Evolutionary conservation across 92 coral and sea anemone species (phyloP).

Genomic region (Isaurus tuberculatus): DNA sequence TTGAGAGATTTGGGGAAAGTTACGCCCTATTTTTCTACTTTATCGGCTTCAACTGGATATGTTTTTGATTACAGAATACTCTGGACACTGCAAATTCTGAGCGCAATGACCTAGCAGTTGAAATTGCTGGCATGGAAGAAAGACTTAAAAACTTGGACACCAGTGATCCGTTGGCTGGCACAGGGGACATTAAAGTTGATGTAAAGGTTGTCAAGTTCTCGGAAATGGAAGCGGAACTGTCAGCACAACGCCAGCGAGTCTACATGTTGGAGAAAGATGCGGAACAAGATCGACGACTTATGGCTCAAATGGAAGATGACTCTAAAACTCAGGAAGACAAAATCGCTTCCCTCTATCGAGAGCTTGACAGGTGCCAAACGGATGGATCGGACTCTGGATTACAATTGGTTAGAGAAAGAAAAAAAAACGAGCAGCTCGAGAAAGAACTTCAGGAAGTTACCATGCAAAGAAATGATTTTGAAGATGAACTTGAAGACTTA

Average conservation of each 20-base stretch:
- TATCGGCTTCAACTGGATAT: too few species aligned
- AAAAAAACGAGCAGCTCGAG: conserved; percentile 62
- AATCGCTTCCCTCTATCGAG: conserved; percentile 70
- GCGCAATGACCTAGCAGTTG: conserved; percentile 72
- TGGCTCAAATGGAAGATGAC: conserved; percentile 66
- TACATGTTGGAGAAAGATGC: conserved; percentile 79
- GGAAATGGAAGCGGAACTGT: conserved; percentile 74
- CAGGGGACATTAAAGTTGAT: conserved; percentile 15
- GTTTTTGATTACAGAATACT: not conserved
- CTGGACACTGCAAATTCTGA: conserved; percentile 73
- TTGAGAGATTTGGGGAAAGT: too few species aligned
- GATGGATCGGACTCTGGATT: conserved; percentile 65
- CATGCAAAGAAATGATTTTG: conserved; percentile 63
- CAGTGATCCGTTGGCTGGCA: conserved; percentile 55
- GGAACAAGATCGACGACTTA: conserved; percentile 49
- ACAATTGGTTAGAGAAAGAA: conserved; percentile 58
- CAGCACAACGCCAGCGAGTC: conserved; percentile 71
- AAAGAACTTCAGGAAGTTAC: conserved; percentile 73
- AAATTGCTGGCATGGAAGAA: conserved; percentile 64
- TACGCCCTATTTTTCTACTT: too few species aligned
- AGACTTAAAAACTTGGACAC: conserved; percentile 66
- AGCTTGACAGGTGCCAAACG: conserved; percentile 58
- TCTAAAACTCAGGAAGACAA: conserved; percentile 66
- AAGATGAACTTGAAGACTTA: conserved; percentile 60
- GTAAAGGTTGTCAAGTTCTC: conserved; percentile 45